Evolutionary conservation across 2,797 vertebrate genomes (phyloP).

Genomic region (Holocentrus rufus): DNA sequence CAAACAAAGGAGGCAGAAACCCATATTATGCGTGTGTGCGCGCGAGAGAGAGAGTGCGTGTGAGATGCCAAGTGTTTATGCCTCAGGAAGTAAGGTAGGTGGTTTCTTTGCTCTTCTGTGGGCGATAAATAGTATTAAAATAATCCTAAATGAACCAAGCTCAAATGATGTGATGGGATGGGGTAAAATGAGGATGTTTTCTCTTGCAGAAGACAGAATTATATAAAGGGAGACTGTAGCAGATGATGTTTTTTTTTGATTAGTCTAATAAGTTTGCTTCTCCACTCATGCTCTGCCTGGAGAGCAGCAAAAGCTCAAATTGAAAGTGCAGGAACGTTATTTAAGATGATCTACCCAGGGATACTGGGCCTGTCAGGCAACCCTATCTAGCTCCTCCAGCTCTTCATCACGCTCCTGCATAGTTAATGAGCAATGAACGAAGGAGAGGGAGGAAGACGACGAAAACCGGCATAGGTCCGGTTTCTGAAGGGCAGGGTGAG

Average conservation of each 20-base stretch:
- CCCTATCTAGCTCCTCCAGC: slow-evolving; percentile 73
- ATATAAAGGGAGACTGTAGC: background rate
- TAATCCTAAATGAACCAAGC: slow-evolving; percentile 19
- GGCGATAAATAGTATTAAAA: background rate
- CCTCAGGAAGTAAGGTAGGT: slow-evolving; percentile 57
- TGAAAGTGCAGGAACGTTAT: slow-evolving; percentile 50
- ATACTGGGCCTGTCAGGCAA: slow-evolving; percentile 63
- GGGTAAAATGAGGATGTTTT: slow-evolving; percentile 3
- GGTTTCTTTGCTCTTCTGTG: slow-evolving; percentile 41
- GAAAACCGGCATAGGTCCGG: slow-evolving; percentile 70
- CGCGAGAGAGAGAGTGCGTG: slow-evolving; percentile 47
- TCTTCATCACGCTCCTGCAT: slow-evolving; percentile 77
- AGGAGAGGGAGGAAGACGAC: slow-evolving; percentile 55
- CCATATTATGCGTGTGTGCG: slow-evolving; percentile 59
- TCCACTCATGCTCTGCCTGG: slow-evolving; percentile 26
- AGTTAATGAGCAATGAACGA: slow-evolving; percentile 78
- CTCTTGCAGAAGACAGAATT: background rate
- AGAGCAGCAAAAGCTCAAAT: slow-evolving; percentile 35
- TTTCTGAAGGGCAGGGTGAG: slow-evolving; percentile 79
- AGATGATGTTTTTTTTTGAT: background rate
- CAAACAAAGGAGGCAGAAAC: slow-evolving; percentile 80
- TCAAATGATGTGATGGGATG: slow-evolving; percentile 21
- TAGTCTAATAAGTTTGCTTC: slow-evolving; percentile 21
- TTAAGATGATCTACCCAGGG: slow-evolving; percentile 30
- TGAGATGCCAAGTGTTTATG: slow-evolving; percentile 44